Conservation (phyloP, 2,888 invertebrate species). For the Shargacucullia verbasci region DNA sequence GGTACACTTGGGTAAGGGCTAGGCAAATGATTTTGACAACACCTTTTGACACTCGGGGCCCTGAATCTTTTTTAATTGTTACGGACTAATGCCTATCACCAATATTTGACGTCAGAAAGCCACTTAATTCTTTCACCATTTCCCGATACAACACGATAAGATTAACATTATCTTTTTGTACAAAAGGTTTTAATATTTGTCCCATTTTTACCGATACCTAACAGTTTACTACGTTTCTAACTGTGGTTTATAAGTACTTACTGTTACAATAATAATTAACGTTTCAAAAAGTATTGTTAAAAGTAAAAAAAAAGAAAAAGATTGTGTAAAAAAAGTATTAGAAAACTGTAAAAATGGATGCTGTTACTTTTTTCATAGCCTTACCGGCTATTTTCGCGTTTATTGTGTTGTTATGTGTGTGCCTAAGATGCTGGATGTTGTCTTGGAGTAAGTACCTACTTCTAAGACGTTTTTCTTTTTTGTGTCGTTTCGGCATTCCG, state of each 20-base stretch:
- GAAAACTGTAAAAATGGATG: slow-evolving; percentile 23
- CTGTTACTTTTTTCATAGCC: slow-evolving; percentile 22
- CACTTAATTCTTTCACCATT: slow-evolving; percentile 43
- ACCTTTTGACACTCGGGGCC: too few species aligned
- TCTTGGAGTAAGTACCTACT: slow-evolving; percentile 28
- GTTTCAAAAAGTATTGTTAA: too few species aligned
- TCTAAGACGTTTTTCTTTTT: neutral
- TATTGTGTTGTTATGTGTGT: slow-evolving; percentile 29
- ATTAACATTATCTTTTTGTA: slow-evolving; percentile 41
- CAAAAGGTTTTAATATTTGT: slow-evolving; percentile 40
- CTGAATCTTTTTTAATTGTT: too few species aligned
- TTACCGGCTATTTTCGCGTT: slow-evolving; percentile 32
- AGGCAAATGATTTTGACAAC: too few species aligned
- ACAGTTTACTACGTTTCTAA: slow-evolving; percentile 5
- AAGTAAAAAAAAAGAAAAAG: too few species aligned
- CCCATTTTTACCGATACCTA: slow-evolving; percentile 35
- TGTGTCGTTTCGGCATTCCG: too few species aligned
- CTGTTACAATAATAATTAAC: neutral
- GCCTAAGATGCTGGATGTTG: slow-evolving; percentile 28
- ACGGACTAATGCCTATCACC: neutral
- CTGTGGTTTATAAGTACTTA: slow-evolving; percentile 35
- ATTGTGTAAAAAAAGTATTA: neutral
- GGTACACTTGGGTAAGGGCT: too few species aligned
- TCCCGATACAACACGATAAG: slow-evolving; percentile 52
- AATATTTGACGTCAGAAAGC: slow-evolving; percentile 38